Base-by-base conservation (phyloP, 2,888 invertebrate species). In the Orchesella flavescens region DNA sequence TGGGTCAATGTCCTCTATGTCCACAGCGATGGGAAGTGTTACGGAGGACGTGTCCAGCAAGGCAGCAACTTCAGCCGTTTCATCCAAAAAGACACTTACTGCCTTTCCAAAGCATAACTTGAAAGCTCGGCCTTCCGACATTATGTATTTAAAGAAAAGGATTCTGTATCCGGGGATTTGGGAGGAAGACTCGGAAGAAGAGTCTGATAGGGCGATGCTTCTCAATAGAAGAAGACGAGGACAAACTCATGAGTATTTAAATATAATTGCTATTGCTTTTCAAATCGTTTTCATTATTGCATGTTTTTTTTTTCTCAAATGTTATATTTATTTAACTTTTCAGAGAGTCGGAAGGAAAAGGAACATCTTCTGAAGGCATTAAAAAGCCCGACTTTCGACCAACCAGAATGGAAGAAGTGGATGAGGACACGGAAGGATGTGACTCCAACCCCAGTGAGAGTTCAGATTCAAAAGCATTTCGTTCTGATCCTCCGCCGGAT, bases 111-210 rank as follows among this genome's bases (percentile, higher is more conserved):
- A 46, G 17, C 83, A 83, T 24, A 75, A 83, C 19, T 65, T 83
- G 21, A 83, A 79, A 44, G 73, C 83, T 7, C 44, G 49, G 21
- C 63, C 55, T 46, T 63, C 63, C 15, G 83, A 83, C 43, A 44
- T 83, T 4, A 23, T 78, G 61, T 83, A 53, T 21, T 55, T 83
- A 10, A 72, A 79, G 61, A 73, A 61, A 43, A 46, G 83, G 10
- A 78, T 83, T 21, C 21, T 83, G 1, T 83, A 61, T 43, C 78
- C 83, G 4, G 83, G 83, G 10, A 83, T 83, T 66, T 83, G 78
- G 72, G 83, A 83, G 49, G 73, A 73, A 44, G 78, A 78, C 19
- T 78, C 78, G 23, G 71, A 76, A 1, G 73, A 66, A 9, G 83
- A 74, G 15, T 59, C 65, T 3, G 78, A 78, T n/a, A 12, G 34